Evolutionary conservation across 2,113 vertebrate genomes (phyloP), one percentile per base, ranked within the genome.

Genomic region (Sapajus apella): DNA sequence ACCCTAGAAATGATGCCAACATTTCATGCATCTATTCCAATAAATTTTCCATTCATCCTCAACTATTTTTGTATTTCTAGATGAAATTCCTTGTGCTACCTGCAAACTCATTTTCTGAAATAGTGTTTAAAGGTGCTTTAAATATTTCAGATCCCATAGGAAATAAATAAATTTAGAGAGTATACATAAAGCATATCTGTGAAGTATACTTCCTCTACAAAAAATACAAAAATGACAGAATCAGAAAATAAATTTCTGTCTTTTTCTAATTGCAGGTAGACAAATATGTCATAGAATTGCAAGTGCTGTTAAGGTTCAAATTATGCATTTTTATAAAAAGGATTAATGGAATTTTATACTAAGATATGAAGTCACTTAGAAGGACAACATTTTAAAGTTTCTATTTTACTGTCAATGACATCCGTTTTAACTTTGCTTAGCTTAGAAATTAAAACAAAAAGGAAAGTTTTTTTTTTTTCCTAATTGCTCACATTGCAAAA

Each of bases 371-470:
- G 45, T 95, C 66, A 95, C 37, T 23, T 88, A 70, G 50, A 94
- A 93, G 70, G 56, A 83, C 10, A 10, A 10, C 20, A 90, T 96
- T 90, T 93, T 93, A 68, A 73, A 81, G 20, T 92, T 94, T 88
- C n/a, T 87, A 18, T 75, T 91, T 96, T 87, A 96, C 20, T 80
- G 9, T 79, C 70, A 37, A 23, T 96, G 92, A 75, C 61, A 97
- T 87, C 52, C 50, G 43, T 81, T 97, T 96, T 79, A 86, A 68
- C 97, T 94, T 97, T 96, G 73, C 91, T 97, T 96, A 95, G 76
- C 66, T 97, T 83, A 97, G 95, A 97, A 95, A 93, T 85, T 97
- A 81, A 95, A 97, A 97, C 25, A 79, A 96, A 97, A 96, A 86
- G 35, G 18, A 92, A 92, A 94, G 56, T 23, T 84, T 72, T 72